Percentiles rank a stretch among this genome's conserved stretches.
These are phyloP conservation scores for Glomeris maerens DNA, from an alignment of 1,140 invertebrate genomes.

Conservation along the genomic window DNA sequence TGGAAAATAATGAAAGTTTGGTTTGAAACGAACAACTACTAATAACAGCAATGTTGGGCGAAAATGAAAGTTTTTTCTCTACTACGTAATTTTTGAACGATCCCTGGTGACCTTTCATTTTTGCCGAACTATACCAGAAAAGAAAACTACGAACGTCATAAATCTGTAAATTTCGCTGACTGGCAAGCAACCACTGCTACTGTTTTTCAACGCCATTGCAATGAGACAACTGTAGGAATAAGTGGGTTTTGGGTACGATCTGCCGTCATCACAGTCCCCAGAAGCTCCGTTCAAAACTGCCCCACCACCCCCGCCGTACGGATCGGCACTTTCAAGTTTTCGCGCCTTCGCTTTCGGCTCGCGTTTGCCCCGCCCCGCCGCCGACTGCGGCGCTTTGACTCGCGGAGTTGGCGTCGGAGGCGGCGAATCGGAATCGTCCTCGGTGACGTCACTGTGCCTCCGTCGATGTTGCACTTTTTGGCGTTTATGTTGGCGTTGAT, in stretches of 20 bases:
- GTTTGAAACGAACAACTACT: too few species aligned
- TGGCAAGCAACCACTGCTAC: slow-evolving; percentile 77
- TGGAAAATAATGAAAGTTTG: slow-evolving; percentile 39
- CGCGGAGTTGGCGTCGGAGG: slow-evolving; percentile 14
- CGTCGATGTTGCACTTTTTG: too few species aligned
- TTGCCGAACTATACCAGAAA: too few species aligned
- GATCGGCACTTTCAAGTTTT: slow-evolving; percentile 6
- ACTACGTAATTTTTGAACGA: too few species aligned
- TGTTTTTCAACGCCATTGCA: slow-evolving; percentile 93
- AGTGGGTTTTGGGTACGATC: slow-evolving; percentile 88
- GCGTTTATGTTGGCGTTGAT: too few species aligned
- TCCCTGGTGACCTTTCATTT: slow-evolving; percentile 8
- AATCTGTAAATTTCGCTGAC: slow-evolving; percentile 98
- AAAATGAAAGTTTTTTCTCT: too few species aligned
- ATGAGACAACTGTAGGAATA: slow-evolving; percentile 97
- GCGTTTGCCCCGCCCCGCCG: slow-evolving; percentile 30
- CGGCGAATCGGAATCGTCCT: too few species aligned
- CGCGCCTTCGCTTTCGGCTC: slow-evolving; percentile 14
- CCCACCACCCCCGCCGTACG: slow-evolving; percentile 17
- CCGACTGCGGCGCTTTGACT: slow-evolving; percentile 26
- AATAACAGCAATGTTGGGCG: too few species aligned
- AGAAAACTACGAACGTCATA: slow-evolving; percentile 65
- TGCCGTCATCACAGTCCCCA: too few species aligned
- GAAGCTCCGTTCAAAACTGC: slow-evolving; percentile 54
- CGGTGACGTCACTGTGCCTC: too few species aligned